These are phyloP conservation scores for Drosophila jambulina DNA, from an alignment of 1,140 invertebrate genomes.

Conservation along the genomic window DNA sequence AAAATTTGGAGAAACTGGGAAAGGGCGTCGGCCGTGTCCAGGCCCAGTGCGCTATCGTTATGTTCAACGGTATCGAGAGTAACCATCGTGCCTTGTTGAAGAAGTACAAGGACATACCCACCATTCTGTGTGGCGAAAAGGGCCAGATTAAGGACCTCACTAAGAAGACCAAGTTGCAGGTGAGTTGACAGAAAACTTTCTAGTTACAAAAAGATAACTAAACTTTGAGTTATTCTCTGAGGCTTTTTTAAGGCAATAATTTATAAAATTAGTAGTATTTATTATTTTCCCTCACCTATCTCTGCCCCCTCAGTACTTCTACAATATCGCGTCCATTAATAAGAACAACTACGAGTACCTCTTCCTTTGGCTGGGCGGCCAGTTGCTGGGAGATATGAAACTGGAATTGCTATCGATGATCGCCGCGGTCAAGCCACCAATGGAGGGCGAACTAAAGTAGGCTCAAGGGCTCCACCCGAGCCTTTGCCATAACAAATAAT, in stretches of 20 bases:
- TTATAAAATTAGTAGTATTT: no score
- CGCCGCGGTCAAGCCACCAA: background rate
- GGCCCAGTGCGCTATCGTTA: background rate
- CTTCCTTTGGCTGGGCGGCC: background rate
- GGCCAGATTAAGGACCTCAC: background rate
- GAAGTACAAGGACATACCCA: background rate
- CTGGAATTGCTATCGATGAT: background rate
- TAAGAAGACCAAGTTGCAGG: background rate
- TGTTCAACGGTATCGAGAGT: background rate
- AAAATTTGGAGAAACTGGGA: background rate
- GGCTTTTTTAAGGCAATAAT: no score
- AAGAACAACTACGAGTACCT: background rate
- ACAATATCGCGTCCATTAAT: background rate
- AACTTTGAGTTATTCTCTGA: no score
- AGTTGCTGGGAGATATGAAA: background rate
- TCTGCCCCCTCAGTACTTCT: background rate
- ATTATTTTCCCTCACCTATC: background rate
- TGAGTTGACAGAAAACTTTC: background rate
- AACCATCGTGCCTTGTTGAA: rapidly evolving
- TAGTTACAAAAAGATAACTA: background rate
- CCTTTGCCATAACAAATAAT: no score
- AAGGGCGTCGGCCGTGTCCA: background rate
- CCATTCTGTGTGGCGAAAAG: background rate
- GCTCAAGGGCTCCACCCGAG: no score
- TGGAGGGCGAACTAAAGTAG: background rate